Base-by-base conservation (phyloP, 2,888 invertebrate species). In the Anthrax anthrax region DNA sequence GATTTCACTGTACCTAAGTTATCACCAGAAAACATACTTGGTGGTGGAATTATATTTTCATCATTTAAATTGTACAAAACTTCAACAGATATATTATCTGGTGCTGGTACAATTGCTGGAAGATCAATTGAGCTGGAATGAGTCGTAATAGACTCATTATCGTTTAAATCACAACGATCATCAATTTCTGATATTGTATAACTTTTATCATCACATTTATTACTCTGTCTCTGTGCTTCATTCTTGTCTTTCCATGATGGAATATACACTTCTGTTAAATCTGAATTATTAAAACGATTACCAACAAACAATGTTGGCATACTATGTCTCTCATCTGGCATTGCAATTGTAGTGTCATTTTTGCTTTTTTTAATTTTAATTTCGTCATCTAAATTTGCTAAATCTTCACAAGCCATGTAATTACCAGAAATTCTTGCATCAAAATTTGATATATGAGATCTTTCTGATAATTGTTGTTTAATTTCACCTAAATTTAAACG, bases 361-460 rank as follows among this genome's bases (percentile, higher is more conserved):
- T 46, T 47, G 9, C 39, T 43, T 47, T 64, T 67, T 53, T 69
- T 67, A 38, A 78, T 71, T 60, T 71, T 72, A 12, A 71, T 71
- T 60, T 75, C 74, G 57, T 76, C 77, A 58, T 77, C 75, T 58
- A 81, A 72, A 62, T 78, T 76, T 13, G 75, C 72, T 51, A 83
- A 66, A 70, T 83, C 76, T 62, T 82, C 81, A 59, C 78, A 81
- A 12, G 79, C 80, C 65, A 75, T 72, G 53, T 76, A 77, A 17
- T 69, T 68, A 44, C 70, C 73, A 2, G 67, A 61, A 6, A 74
- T 61, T 27, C 73, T 68, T 18, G 67, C 70, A 55, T 73, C 73
- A 55, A 75, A 75, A 55, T 75, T 75, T 40, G 76, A 75, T 57
- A 73, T 71, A 55, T 76, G 76, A 17, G 74, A 73, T 53, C 71